Evolutionary conservation across 2,888 invertebrate species (phyloP).

Genomic region (Andrena dorsata): DNA sequence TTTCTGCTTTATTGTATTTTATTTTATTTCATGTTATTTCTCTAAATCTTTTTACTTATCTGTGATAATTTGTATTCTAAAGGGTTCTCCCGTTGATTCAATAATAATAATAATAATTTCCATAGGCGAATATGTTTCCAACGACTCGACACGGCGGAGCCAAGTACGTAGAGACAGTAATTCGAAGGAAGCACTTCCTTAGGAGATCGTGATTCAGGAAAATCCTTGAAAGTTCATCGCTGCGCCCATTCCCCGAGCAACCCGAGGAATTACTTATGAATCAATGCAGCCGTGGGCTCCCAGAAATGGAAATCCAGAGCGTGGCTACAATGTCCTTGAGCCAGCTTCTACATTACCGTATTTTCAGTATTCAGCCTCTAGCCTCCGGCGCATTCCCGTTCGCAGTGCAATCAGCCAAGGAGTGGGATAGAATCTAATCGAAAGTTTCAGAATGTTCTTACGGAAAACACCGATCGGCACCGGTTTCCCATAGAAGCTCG

Average conservation of each 20-base stretch:
- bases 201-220: constrained; percentile 55
- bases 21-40: no score
- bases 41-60: no score
- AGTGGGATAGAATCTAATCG: neutral
- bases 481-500: no score
- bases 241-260: neutral
- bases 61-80: no score
- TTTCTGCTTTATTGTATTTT: no score
- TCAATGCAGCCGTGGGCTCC: constrained; percentile 54
- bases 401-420: neutral
- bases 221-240: constrained; percentile 55
- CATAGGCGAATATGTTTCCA: constrained; percentile 17
- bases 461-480: neutral
- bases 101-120: no score
- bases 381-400: neutral
- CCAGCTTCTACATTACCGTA: constrained; percentile 5
- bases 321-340: constrained; percentile 26
- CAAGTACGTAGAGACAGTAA: neutral
- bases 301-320: constrained; percentile 52
- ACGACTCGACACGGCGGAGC: neutral
- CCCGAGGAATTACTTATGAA: constrained; percentile 63
- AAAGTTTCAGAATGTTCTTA: neutral
- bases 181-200: constrained; percentile 34
- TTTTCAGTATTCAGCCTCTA: neutral
- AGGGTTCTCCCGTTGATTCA: no score